Evolutionary conservation across 37 sponge, comb jelly and placozoan species (phyloP), one percentile per base, ranked within the genome.

Genomic region (Oopsacas minuta): DNA sequence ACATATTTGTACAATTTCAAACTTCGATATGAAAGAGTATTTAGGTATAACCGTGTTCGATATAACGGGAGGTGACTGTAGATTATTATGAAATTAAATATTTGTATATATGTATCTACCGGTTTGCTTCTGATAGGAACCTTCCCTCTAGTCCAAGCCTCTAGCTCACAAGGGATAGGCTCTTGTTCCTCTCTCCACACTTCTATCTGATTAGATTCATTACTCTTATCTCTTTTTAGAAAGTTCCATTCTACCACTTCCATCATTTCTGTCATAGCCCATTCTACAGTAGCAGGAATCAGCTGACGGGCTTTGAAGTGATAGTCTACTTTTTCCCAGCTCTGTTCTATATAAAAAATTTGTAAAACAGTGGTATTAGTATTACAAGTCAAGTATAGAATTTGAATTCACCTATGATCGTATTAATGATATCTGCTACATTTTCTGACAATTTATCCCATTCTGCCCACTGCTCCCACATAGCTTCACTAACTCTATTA

Each of bases 171-270:
- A 34, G 75, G 22, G 75, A 61, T 3, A 61, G 75, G 75, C 75
- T 61, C 75, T n/a, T 3, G 28, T 12, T 61, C 75, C 75, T 61
- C 75, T n/a, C 30, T 12, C 75, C 75, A 61, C 1, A 12, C 75
- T 34, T 34, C 32, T 12, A 3, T n/a, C 75, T 3, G 28, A 5
- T 3, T 5, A 3, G 75, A 3, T 25, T 3, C 20, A 34, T 34
- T n/a, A 3, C 28, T 3, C 15, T 8, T 15, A 34, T 61, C 75
- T 61, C 75, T 61, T 34, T 12, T 10, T 34, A 61, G 75, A 34
- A 61, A 61, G 75, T 61, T 61, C 75, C 75, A 61, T 34, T 61
- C 17, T 34, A 61, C 75, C 75, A 61, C 75, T 12, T 61, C 75
- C 30, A 61, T 5, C 75, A 61, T 61, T 34, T 61, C 75, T 34